These are phyloP conservation scores for Notothenia rossii DNA, from an alignment of 2,113 vertebrate species.

Conservation along the genomic window DNA sequence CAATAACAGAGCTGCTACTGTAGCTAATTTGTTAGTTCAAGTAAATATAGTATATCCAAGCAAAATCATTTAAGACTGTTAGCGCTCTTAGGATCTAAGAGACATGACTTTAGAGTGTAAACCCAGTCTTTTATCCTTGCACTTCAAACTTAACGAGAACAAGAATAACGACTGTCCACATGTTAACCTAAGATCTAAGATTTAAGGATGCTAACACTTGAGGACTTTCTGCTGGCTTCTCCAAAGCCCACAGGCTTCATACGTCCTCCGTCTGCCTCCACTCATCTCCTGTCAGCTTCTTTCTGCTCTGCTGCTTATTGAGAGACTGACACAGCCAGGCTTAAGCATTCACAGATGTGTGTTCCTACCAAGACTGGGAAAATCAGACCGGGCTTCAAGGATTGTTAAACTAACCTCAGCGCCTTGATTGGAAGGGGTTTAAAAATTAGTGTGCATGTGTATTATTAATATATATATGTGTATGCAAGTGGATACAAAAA, in stretches of 20 bases:
- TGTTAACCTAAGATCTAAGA: conserved; percentile 14
- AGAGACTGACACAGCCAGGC: conserved; percentile 44
- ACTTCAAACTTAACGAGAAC: conserved; percentile 23
- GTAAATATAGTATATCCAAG: neutral
- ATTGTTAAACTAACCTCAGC: conserved; percentile 63
- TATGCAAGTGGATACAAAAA: conserved; percentile 27
- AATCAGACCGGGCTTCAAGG: conserved; percentile 61
- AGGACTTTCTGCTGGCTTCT: conserved; percentile 17
- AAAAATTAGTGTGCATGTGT: conserved; percentile 10
- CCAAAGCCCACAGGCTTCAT: conserved; percentile 9
- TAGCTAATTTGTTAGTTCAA: neutral
- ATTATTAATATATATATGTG: conserved; percentile 5
- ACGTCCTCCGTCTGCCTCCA: conserved; percentile 42
- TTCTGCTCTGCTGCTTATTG: conserved; percentile 56
- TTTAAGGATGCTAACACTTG: conserved; percentile 45
- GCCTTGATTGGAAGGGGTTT: conserved; percentile 56
- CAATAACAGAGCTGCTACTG: neutral
- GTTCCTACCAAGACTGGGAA: conserved; percentile 49
- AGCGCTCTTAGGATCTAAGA: too few species aligned
- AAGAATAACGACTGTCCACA: neutral
- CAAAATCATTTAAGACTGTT: neutral
- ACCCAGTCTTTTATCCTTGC: neutral
- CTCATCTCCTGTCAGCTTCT: conserved; percentile 69
- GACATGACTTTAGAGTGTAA: conserved; percentile 3
- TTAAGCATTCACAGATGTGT: conserved; percentile 77